Evolutionary conservation across 2,888 invertebrate species (phyloP).

Genomic region (Zhuqinia jingwanae): DNA sequence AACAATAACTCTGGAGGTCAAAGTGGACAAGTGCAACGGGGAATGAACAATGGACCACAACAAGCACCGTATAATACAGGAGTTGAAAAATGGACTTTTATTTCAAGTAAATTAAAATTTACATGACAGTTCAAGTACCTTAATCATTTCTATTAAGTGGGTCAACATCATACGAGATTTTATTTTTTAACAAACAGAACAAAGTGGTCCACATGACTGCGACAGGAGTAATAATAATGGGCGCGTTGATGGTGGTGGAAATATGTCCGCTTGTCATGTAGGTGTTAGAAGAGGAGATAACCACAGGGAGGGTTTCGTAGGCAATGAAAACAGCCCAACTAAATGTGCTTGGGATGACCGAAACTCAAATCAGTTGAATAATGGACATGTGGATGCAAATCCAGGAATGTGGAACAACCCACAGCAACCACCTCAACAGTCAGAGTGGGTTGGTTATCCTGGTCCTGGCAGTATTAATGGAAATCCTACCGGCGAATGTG

Average conservation of each 20-base stretch:
- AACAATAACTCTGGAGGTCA: constrained; percentile 81
- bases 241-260: constrained; percentile 70
- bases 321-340: constrained; percentile 72
- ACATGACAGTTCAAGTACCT: background rate
- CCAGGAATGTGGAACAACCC: constrained; percentile 79
- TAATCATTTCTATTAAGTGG: background rate
- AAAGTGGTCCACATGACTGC: constrained; percentile 73
- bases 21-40: constrained; percentile 80
- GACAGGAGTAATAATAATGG: constrained; percentile 69
- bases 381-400: constrained; percentile 75
- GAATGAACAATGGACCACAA: constrained; percentile 79
- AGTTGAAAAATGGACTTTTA: constrained; percentile 76
- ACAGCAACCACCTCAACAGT: constrained; percentile 74
- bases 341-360: constrained; percentile 75
- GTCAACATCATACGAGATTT: background rate
- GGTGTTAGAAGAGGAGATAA: constrained; percentile 72
- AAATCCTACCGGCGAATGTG: constrained; percentile 82
- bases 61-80: constrained; percentile 62
- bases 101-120: constrained; percentile 67
- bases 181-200: constrained; percentile 44
- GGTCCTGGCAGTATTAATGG: constrained; percentile 80
- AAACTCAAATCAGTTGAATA: constrained; percentile 74
- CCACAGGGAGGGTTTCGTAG: constrained; percentile 69
- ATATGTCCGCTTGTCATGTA: constrained; percentile 66
- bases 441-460: constrained; percentile 74